Percentiles rank a stretch among this genome's conserved stretches.
Conservation (phyloP, 2,797 vertebrate species). For the Sebastes matsubarae region DNA sequence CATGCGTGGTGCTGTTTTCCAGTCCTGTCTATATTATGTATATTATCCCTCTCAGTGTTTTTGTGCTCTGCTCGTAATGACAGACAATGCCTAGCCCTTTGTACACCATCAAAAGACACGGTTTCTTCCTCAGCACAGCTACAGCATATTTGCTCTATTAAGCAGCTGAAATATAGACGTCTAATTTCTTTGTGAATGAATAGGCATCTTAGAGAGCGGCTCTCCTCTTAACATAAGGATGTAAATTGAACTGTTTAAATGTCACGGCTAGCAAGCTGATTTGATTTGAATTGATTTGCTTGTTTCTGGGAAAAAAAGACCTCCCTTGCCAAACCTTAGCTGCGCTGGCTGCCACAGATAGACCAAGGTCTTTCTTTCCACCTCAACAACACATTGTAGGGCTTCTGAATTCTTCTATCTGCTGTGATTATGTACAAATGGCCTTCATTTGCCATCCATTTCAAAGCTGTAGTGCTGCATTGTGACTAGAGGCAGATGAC, state of each 20-base stretch:
- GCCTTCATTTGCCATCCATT: constrained; percentile 84
- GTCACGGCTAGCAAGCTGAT: constrained; percentile 77
- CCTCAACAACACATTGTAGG: constrained; percentile 80
- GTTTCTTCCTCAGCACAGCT: constrained; percentile 61
- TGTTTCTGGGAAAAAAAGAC: constrained; percentile 72
- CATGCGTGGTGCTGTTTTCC: constrained; percentile 57
- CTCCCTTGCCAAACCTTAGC: constrained; percentile 72
- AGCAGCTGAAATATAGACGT: constrained; percentile 79
- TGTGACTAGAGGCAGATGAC: constrained; percentile 82
- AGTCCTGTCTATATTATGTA: constrained; percentile 66
- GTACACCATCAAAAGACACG: constrained; percentile 67
- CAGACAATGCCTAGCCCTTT: constrained; percentile 73
- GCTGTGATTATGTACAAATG: constrained; percentile 84
- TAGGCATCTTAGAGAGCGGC: constrained; percentile 73
- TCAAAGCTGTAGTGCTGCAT: constrained; percentile 83
- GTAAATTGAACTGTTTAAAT: constrained; percentile 83
- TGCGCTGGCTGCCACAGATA: constrained; percentile 76
- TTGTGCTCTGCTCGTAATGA: constrained; percentile 67
- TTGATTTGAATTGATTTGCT: constrained; percentile 85
- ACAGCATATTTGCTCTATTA: constrained; percentile 78
- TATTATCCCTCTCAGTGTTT: constrained; percentile 72
- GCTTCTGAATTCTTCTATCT: constrained; percentile 80
- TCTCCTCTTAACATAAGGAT: constrained; percentile 80
- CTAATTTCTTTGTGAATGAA: constrained; percentile 80
- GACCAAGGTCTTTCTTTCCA: constrained; percentile 83